Evolutionary conservation across 2,797 vertebrate genomes (phyloP).

Genomic region (Pangasius sanitwongsei): DNA sequence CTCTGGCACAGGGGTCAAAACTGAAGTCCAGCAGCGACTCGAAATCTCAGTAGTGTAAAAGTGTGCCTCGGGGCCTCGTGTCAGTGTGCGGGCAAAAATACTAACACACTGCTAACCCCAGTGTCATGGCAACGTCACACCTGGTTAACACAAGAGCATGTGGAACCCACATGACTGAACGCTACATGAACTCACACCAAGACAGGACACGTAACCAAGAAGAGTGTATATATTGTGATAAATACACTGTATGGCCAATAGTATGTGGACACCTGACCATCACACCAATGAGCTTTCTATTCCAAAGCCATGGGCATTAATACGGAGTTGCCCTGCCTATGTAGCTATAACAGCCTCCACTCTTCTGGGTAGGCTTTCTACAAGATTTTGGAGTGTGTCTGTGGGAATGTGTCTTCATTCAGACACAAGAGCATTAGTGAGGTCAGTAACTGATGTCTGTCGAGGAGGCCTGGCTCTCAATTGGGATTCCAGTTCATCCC

Average conservation of each 20-base stretch:
- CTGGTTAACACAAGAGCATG: not conserved
- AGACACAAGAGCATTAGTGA: not conserved
- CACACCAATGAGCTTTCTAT: too few species aligned
- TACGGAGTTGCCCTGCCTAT: not conserved
- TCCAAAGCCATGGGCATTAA: not conserved
- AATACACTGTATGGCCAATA: not conserved
- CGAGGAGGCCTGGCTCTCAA: not conserved
- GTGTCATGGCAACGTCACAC: conserved; percentile 23
- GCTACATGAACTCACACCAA: not conserved
- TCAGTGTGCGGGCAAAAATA: conserved; percentile 3
- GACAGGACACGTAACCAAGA: not conserved
- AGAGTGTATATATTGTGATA: not conserved
- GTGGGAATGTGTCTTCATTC: not conserved
- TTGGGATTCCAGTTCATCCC: not conserved
- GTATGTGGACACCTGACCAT: not conserved
- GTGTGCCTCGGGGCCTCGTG: conserved; percentile 10
- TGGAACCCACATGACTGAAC: not conserved
- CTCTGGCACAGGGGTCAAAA: conserved; percentile 11
- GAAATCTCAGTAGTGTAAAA: not conserved
- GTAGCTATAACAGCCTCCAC: not conserved
- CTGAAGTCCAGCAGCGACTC: not conserved
- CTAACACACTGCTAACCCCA: not conserved
- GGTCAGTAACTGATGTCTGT: not conserved
- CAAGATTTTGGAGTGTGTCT: not conserved
- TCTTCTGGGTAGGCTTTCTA: not conserved